phyloP scores from a whole-genome alignment of 2,113 vertebrate genomes.

The Cryptotis parvus region DNA sequence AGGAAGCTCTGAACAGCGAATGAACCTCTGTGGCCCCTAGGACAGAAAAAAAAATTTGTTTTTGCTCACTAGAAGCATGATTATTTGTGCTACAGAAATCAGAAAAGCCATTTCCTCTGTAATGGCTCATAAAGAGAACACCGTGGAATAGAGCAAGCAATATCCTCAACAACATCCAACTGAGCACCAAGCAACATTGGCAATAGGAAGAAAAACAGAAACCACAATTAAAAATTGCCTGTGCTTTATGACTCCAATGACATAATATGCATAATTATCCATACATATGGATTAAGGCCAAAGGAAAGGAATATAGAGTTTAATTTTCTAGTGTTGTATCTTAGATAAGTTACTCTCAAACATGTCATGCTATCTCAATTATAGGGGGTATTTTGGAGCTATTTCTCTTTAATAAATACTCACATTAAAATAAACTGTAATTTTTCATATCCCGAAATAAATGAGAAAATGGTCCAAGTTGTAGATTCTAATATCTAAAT shows the following conservation, averaged over 20 bases:
- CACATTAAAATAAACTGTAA: background rate
- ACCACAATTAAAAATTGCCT: background rate
- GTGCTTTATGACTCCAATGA: background rate
- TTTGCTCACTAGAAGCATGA: background rate
- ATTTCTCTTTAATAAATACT: background rate
- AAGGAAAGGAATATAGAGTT: background rate
- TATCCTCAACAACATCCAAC: background rate
- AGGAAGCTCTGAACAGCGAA: background rate
- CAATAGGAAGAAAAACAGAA: slow-evolving; percentile 1
- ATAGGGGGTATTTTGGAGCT: background rate
- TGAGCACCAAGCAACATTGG: background rate
- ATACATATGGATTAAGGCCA: background rate
- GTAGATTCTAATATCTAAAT: background rate
- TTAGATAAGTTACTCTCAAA: background rate
- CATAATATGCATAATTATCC: background rate
- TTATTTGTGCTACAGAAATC: background rate
- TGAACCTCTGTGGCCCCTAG: background rate
- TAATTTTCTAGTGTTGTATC: slow-evolving; percentile 26
- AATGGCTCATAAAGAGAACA: background rate
- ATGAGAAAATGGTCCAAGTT: slow-evolving; percentile 39
- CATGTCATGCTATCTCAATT: background rate
- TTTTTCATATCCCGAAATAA: background rate
- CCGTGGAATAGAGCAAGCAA: background rate
- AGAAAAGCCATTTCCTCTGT: background rate
- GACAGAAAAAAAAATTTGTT: background rate